phyloP scores from a whole-genome alignment of 2,113 vertebrate genomes.

The Hippocampus comes region DNA sequence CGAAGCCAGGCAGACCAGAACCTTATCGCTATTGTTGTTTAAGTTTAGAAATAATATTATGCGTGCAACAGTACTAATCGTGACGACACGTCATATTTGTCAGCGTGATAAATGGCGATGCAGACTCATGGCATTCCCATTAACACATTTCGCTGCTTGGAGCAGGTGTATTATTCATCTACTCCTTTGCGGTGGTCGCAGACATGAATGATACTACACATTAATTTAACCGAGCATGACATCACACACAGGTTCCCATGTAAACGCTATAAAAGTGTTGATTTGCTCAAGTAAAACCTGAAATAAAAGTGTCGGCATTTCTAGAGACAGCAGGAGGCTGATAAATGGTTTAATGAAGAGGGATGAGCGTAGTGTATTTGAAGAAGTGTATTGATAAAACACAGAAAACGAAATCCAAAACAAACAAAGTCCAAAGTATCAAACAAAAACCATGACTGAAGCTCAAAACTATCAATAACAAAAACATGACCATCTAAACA shows the following conservation, averaged over 20 bases:
- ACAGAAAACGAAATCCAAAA: no score
- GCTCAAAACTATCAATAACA: no score
- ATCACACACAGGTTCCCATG: conserved; percentile 15
- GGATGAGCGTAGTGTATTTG: conserved; percentile 30
- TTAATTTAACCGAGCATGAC: conserved; percentile 31
- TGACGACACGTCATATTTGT: background rate
- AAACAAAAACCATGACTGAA: no score
- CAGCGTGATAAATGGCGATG: conserved; percentile 24
- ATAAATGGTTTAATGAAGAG: conserved; percentile 23
- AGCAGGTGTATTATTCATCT: conserved; percentile 17
- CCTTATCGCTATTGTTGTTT: conserved; percentile 32
- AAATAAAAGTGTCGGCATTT: conserved; percentile 37
- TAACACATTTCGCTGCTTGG: background rate
- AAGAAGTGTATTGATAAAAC: no score
- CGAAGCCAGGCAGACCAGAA: conserved; percentile 43
- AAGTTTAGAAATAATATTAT: conserved; percentile 33
- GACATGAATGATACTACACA: conserved; percentile 27
- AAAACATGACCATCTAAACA: no score
- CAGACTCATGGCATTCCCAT: background rate
- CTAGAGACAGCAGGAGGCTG: conserved; percentile 42
- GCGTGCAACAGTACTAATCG: background rate
- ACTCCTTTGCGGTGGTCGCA: conserved; percentile 8
- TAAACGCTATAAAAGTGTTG: conserved; percentile 34
- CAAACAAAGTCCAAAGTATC: no score
- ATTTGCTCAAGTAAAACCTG: conserved; percentile 29